phyloP scores from a whole-genome alignment of 2,113 vertebrate species.

The Bombycilla garrulus region DNA sequence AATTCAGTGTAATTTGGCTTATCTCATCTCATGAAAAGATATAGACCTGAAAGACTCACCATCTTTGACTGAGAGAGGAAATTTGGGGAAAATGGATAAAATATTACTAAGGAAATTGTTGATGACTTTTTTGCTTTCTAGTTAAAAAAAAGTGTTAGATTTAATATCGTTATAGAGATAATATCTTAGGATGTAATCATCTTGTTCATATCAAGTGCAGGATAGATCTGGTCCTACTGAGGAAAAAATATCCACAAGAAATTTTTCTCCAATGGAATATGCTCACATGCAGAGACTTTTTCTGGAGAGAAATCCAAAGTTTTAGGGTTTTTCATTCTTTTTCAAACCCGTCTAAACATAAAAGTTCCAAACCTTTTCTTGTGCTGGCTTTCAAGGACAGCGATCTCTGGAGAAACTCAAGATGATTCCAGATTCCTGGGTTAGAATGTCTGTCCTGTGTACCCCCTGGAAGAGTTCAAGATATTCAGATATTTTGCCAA shows the following conservation, averaged over 20 bases:
- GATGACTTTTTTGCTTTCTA: background rate
- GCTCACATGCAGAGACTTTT: background rate
- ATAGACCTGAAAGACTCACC: background rate
- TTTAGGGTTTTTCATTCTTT: rapidly evolving
- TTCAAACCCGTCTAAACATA: background rate
- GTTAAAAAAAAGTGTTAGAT: background rate
- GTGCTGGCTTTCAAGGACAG: background rate
- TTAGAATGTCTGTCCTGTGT: background rate
- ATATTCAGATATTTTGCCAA: background rate
- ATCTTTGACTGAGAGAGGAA: background rate
- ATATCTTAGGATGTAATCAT: background rate
- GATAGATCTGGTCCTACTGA: background rate
- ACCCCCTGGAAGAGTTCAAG: background rate
- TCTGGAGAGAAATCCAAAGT: background rate
- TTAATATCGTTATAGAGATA: background rate
- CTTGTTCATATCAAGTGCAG: background rate
- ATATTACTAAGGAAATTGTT: constrained; percentile 22
- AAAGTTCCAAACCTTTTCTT: background rate
- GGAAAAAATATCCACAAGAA: background rate
- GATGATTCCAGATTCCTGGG: background rate
- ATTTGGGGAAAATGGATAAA: constrained; percentile 12
- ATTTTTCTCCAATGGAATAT: background rate
- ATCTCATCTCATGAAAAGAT: background rate
- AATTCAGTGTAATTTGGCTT: background rate
- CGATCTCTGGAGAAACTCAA: background rate